A percentile compares a stretch with the other conserved stretches of the same genome.
Conservation (phyloP, 1,140 invertebrate species). For the Nasonia giraulti region DNA sequence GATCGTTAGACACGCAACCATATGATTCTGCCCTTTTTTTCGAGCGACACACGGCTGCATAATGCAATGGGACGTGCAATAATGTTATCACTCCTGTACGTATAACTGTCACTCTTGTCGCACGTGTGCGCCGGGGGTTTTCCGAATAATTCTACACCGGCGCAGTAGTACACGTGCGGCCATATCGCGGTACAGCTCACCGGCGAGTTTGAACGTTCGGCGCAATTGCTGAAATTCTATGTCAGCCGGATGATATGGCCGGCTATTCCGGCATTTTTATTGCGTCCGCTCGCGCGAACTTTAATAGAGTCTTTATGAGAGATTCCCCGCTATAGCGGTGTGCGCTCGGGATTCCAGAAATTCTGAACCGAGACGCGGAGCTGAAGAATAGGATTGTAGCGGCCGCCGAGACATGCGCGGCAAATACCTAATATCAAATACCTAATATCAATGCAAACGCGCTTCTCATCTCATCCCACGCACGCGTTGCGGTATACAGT, state of each 20-base stretch:
- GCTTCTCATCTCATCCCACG: no score
- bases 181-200: no score
- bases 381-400: no score
- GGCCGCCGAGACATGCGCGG: no score
- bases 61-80: background rate
- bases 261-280: background rate
- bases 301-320: slow-evolving; percentile 12
- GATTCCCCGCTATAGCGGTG: background rate
- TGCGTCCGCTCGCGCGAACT: background rate
- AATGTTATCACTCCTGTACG: background rate
- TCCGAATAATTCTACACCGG: no score
- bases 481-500: background rate
- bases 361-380: background rate
- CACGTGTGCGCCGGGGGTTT: no score
- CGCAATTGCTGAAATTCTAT: background rate
- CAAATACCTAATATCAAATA: no score
- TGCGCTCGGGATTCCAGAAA: background rate
- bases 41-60: background rate
- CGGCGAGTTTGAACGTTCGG: background rate
- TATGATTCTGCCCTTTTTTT: background rate
- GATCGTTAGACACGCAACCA: background rate
- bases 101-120: no score
- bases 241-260: background rate
- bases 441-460: no score
- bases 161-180: no score